Evolutionary conservation across 2,113 vertebrate species (phyloP), one percentile per base, ranked within the genome.

Genomic region (Oxygymnocypris stewartii): DNA sequence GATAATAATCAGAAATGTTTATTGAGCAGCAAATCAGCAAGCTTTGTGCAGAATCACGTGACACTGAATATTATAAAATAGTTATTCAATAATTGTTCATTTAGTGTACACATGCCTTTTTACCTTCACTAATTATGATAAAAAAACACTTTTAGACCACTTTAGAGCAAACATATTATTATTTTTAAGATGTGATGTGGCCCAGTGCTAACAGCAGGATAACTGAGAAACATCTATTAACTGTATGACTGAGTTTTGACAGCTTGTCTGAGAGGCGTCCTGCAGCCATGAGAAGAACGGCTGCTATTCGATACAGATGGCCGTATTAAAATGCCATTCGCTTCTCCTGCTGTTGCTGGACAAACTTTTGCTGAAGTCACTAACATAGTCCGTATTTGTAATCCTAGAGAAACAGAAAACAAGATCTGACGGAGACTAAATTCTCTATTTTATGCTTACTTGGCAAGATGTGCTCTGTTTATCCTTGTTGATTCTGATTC

Each of bases 401-500:
- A 12, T 28, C 25, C 25, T 65, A 65, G 57, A 10, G 57, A 61
- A 61, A n/a, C 20, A 3, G 71, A n/a, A 42, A 42, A 42, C 71
- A 42, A 74, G 71, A 74, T 74, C 37, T 13, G 37, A 74, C 23
- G 20, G 71, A 74, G 37, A 74, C 20, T 12, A 59, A 61, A 40
- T 79, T 61, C 20, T 59, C 6, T 3, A 9, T 40, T 61, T 79
- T 61, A 14, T 79, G 31, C 54, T 79, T 79, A 57, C 77, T 79
- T 54, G 76, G 76, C 25, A 54, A 79, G 31, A 59, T 4, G 54
- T 63, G 54, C 16, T 16, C 12, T 80, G 78, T 80, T 61, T 63
- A 42, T 80, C 78, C 35, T 80, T 25, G 57, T 80, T 42, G 35
- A 63, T 61, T 61, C 54, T 80, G 54, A 80, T 35, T 31, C 28